Conservation (phyloP, 2,113 vertebrate species). For the Leucopternis melanops region DNA sequence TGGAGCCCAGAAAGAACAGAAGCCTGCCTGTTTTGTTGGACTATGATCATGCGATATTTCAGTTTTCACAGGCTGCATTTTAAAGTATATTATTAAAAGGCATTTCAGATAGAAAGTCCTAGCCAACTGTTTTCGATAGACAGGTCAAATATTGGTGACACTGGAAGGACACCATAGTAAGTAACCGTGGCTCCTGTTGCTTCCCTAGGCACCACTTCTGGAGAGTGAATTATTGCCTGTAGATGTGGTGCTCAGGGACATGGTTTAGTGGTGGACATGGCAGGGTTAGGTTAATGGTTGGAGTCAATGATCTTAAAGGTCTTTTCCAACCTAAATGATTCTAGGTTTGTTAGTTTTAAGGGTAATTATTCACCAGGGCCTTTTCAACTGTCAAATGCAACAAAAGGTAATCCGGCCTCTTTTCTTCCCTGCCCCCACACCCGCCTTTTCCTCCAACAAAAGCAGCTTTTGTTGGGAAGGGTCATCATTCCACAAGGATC, state of each 20-base stretch:
- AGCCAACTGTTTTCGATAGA: not conserved
- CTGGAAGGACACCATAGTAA: not conserved
- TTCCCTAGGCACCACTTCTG: not conserved
- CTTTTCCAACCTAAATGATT: too few species aligned
- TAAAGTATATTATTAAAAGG: not conserved
- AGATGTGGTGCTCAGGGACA: too few species aligned
- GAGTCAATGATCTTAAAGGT: too few species aligned
- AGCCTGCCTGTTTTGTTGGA: not conserved
- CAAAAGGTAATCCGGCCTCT: slow-evolving; percentile 74
- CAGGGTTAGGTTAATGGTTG: too few species aligned
- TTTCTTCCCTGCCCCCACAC: slow-evolving; percentile 39
- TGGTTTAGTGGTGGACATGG: too few species aligned
- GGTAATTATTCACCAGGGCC: slow-evolving; percentile 86
- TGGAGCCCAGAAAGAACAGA: not conserved
- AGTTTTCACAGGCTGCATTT: not conserved
- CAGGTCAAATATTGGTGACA: not conserved
- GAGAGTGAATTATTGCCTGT: not conserved
- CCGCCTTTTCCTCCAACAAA: slow-evolving; percentile 69
- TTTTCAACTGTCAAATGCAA: slow-evolving; percentile 83
- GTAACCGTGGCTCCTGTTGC: fast-evolving
- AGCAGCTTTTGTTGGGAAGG: slow-evolving; percentile 61
- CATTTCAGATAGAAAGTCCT: not conserved
- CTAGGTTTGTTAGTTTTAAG: slow-evolving; percentile 74
- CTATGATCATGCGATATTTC: not conserved
- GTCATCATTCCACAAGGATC: slow-evolving; percentile 25